A percentile compares a stretch with the other conserved stretches of the same genome.
phyloP scores from a whole-genome alignment of 2,113 vertebrate species.

The Catharus minimus region DNA sequence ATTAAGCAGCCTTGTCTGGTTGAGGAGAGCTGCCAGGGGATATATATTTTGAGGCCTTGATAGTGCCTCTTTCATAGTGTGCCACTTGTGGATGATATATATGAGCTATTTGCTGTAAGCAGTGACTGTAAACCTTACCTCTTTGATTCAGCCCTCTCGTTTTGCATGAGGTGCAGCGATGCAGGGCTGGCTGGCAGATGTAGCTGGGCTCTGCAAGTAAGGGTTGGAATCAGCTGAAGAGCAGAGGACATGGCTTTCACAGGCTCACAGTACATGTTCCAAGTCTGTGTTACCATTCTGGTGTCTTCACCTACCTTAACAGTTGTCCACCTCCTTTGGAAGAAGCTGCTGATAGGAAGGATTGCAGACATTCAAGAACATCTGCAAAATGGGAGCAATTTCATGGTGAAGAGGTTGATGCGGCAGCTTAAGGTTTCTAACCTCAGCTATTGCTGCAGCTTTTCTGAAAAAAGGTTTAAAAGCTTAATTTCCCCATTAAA shows the following conservation, averaged over 20 bases:
- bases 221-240: background rate
- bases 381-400: background rate
- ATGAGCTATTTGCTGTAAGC: background rate
- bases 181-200: background rate
- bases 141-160: background rate
- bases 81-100: background rate
- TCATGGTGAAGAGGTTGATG: background rate
- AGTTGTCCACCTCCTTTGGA: background rate
- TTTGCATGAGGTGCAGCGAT: fast-evolving
- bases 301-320: background rate
- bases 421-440: background rate
- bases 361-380: background rate
- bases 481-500: background rate
- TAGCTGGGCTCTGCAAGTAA: background rate
- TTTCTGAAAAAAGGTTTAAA: background rate
- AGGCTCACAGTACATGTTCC: background rate
- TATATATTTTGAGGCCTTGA: background rate
- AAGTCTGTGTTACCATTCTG: background rate
- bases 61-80: background rate
- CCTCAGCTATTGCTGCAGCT: background rate
- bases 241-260: background rate
- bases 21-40: background rate
- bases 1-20: background rate
- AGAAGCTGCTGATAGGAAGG: background rate
- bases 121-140: background rate